phyloP scores from a whole-genome alignment of 2,113 vertebrate species.

The Elephantulus edwardii region DNA sequence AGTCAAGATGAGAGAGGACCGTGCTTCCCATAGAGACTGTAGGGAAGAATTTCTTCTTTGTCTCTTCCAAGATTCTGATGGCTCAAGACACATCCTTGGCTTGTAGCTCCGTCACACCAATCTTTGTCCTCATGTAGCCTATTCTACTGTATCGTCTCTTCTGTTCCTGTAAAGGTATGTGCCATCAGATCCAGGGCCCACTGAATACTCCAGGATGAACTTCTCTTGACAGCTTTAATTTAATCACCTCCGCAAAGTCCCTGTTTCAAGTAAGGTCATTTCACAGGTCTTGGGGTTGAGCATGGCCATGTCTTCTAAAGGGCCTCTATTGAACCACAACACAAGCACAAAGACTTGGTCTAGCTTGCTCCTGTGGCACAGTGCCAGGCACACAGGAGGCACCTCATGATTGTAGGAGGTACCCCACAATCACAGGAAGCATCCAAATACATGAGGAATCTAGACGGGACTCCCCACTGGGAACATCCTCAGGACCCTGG shows the following conservation, averaged over 20 bases:
- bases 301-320: too few relatives aligned
- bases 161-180: neutral
- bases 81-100: neutral
- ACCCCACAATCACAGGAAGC: too few relatives aligned
- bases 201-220: neutral
- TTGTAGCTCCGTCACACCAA: neutral
- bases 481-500: neutral
- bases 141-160: neutral
- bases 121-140: neutral
- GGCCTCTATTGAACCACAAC: neutral
- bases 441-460: neutral
- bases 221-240: neutral
- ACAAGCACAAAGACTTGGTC: neutral
- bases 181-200: neutral
- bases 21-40: rapidly evolving
- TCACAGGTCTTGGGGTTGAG: neutral
- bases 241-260: neutral
- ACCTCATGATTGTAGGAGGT: neutral
- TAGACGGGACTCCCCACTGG: neutral
- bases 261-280: neutral
- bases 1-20: neutral
- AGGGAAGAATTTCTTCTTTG: neutral
- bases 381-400: neutral
- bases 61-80: neutral
- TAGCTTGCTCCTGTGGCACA: neutral